These are phyloP conservation scores for Perizoma affinitatum DNA, from an alignment of 2,888 invertebrate genomes.

Conservation along the genomic window DNA sequence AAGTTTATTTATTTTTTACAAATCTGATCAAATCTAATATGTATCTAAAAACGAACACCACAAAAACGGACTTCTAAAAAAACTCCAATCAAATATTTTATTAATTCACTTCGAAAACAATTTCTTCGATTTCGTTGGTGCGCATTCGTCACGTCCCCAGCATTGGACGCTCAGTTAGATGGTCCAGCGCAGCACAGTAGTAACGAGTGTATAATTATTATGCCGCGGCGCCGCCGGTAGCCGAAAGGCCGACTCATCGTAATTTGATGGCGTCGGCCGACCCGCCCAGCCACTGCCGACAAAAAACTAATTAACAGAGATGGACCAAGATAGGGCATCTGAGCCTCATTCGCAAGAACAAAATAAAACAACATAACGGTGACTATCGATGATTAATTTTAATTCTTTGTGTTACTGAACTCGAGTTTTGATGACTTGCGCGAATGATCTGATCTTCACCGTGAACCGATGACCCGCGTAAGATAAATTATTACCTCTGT, in stretches of 20 bases:
- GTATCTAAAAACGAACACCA: slow-evolving; percentile 7
- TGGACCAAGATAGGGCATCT: slow-evolving; percentile 61
- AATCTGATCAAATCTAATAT: slow-evolving; percentile 8
- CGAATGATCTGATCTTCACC: slow-evolving; percentile 31
- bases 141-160: slow-evolving; percentile 59
- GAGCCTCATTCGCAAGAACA: slow-evolving; percentile 68
- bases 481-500: slow-evolving; percentile 23
- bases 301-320: slow-evolving; percentile 84
- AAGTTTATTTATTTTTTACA: not conserved
- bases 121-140: slow-evolving; percentile 62
- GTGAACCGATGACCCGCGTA: slow-evolving; percentile 19
- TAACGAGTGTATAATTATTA: slow-evolving; percentile 84
- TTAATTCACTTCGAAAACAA: slow-evolving; percentile 62
- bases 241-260: slow-evolving; percentile 83
- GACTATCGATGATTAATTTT: slow-evolving; percentile 56
- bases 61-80: slow-evolving; percentile 20
- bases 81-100: slow-evolving; percentile 44
- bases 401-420: slow-evolving; percentile 46
- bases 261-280: slow-evolving; percentile 82
- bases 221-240: slow-evolving; percentile 75
- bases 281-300: slow-evolving; percentile 72
- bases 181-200: slow-evolving; percentile 74
- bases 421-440: slow-evolving; percentile 40
- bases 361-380: slow-evolving; percentile 60
- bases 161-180: slow-evolving; percentile 34